phyloP scores from a whole-genome alignment of 1,140 invertebrate genomes.

The Ooceraea biroi region DNA sequence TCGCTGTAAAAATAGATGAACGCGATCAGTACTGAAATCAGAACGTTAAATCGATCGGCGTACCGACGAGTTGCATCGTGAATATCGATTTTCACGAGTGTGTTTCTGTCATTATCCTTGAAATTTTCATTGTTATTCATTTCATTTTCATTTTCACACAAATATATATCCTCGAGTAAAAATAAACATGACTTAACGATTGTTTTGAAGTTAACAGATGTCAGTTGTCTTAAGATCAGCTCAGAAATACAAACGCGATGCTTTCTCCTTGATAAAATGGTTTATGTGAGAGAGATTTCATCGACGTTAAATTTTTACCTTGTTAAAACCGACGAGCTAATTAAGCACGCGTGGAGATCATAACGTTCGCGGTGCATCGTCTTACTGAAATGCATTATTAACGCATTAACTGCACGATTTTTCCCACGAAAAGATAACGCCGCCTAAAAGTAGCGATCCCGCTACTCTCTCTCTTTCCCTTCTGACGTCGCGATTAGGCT shows the following conservation, averaged over 20 bases:
- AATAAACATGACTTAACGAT: background rate
- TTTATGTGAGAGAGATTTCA: background rate
- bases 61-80: background rate
- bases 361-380: background rate
- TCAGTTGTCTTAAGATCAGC: background rate
- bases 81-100: background rate
- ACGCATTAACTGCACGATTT: conserved; percentile 6
- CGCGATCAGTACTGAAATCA: background rate
- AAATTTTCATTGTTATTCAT: background rate
- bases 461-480: background rate
- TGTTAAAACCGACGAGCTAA: background rate
- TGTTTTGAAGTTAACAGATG: background rate
- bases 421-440: conserved; percentile 7
- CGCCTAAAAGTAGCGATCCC: conserved; percentile 4
- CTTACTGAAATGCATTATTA: too few species aligned
- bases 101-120: background rate
- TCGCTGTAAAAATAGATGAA: background rate
- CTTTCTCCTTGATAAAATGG: background rate
- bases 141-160: background rate
- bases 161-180: background rate
- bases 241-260: background rate
- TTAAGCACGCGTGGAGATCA: background rate
- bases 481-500: conserved; percentile 20
- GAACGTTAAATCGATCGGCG: background rate
- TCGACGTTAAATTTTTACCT: background rate